Base-by-base conservation (phyloP, 1,140 invertebrate genomes). In the Coenobita brevimanus region DNA sequence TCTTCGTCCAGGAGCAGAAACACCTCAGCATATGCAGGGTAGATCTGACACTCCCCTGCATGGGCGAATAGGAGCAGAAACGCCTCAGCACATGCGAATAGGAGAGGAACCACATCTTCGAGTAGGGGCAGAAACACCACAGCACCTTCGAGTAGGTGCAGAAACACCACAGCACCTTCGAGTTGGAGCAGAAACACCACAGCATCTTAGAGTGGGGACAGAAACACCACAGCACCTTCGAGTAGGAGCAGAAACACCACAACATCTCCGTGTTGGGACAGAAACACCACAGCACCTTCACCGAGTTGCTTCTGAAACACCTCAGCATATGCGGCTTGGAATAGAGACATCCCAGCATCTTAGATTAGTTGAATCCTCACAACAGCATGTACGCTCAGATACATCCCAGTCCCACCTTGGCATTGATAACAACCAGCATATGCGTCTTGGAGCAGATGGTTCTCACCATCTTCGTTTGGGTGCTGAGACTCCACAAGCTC, bases 401-500 rank as follows among this genome's bases (percentile, higher is more conserved):
- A 6, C 46, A 50, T 50, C 46, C 6, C 46, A 50, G 46, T 57
- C 60, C 64, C 82, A 85, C 24, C 62, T 82, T 33, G 80, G 62
- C 38, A 41, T 71, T 41, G 80, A 82, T 24, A 50, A 62, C 33
- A 82, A 46, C 62, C 41, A 82, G 8, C 80, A 87, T 46, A 69
- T 80, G 84, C 78, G 86, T 2, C 57, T 88, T 71, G 82, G 71
- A 36, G 21, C 73, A 38, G 88, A 89, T 75, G 57, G 69, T 71
- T 27, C 79, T 3, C 81, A 89, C 33, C 76, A 89, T 46, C 67
- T 89, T 54, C 82, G 89, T 73, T 30, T 89, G 27, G 54, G 76
- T n/a, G 33, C 89, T 38, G 89, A 89, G 24, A 89, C 82, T 36
- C 76, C 89, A 10, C 89, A 85, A 43, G 50, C 76, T 17, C 89